Percentiles rank a stretch among this genome's conserved stretches.
Evolutionary conservation across 2,888 invertebrate species (phyloP).

Genomic region (Sphaerophoria taeniata): DNA sequence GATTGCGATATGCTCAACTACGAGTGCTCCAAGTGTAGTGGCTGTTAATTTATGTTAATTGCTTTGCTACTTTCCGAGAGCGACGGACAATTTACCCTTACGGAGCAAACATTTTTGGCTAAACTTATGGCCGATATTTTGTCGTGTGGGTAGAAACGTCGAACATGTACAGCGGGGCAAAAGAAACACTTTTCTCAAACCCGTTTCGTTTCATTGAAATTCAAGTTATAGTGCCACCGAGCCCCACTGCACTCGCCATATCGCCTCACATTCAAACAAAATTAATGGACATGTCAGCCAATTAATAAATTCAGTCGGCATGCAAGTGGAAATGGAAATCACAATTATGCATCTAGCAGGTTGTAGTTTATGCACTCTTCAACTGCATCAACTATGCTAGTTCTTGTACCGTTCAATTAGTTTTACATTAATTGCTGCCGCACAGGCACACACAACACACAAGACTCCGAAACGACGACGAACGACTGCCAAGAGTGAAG

Average conservation of each 20-base stretch:
- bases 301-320: constrained; percentile 83
- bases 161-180: neutral
- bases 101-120: constrained; percentile 28
- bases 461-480: neutral
- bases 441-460: constrained; percentile 8
- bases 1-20: constrained; percentile 27
- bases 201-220: neutral
- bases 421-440: constrained; percentile 68
- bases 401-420: constrained; percentile 70
- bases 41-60: constrained; percentile 74
- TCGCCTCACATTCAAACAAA: constrained; percentile 77
- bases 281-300: constrained; percentile 83
- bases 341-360: constrained; percentile 56
- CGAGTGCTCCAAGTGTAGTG: constrained; percentile 37
- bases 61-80: constrained; percentile 60
- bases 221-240: neutral
- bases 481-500: constrained; percentile 48
- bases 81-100: constrained; percentile 68
- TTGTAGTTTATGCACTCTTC: constrained; percentile 30
- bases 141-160: neutral
- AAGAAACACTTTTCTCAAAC: neutral
- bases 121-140: constrained; percentile 17
- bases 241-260: neutral
- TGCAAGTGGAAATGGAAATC: constrained; percentile 77
- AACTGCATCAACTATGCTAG: constrained; percentile 23